Percentiles rank a stretch among this genome's conserved stretches.
phyloP scores from a whole-genome alignment of 2,797 vertebrate species.

The Kryptolebias ocellatus region DNA sequence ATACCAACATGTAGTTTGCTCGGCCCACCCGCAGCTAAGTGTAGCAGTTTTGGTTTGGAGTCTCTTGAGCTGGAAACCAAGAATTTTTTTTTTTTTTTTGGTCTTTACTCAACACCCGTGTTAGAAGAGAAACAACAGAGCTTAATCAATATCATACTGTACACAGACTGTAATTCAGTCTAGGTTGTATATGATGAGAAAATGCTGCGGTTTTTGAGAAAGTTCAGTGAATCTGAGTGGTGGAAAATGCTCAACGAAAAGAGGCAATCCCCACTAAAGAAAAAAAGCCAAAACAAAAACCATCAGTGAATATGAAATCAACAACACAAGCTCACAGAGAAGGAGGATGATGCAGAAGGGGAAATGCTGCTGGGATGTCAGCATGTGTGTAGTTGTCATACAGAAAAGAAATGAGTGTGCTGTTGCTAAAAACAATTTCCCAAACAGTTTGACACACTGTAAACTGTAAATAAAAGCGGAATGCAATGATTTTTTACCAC shows the following conservation, averaged over 20 bases:
- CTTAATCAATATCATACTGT: constrained; percentile 2
- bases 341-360: not conserved
- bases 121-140: constrained; percentile 9
- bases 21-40: constrained; percentile 46
- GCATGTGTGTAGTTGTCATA: not conserved
- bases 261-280: not conserved
- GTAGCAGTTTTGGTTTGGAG: constrained; percentile 38
- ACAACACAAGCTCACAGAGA: not conserved
- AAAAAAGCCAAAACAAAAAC: not conserved
- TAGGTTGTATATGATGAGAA: not conserved
- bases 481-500: not conserved
- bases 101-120: constrained; percentile 21
- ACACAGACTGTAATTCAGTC: constrained; percentile 9
- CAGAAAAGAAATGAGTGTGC: not conserved
- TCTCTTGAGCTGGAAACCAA: constrained; percentile 18
- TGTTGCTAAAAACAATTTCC: not conserved
- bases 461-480: not conserved
- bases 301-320: not conserved
- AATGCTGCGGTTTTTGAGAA: not conserved
- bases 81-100: not conserved
- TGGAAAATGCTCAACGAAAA: not conserved
- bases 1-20: constrained; percentile 33
- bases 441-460: not conserved
- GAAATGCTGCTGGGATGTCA: not conserved
- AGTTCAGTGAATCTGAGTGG: not conserved